Evolutionary conservation across 2,113 vertebrate species (phyloP), one percentile per base, ranked within the genome.

Genomic region (Microcebus tavaratra): DNA sequence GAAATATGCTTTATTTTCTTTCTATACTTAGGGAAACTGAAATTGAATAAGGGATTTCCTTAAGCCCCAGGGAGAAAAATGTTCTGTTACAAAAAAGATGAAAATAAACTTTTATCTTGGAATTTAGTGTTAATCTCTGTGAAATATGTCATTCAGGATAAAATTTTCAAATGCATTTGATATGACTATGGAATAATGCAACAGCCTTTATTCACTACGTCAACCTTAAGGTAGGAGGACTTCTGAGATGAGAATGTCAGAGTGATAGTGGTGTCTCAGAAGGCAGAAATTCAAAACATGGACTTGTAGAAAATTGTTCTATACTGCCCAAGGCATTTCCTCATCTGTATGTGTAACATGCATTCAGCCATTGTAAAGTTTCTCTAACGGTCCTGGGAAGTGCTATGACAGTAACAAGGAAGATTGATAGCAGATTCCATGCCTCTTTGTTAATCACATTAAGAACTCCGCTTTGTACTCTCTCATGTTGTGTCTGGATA

Each of bases 391-490:
- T 59, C 55, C 55, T 75, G 25, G 17, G 9, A 88, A 90, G 29
- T 53, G 21, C 67, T 81, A 45, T 78, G 94, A 79, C n/a, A 84
- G 1, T 94, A 95, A 91, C 50, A 45, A 93, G 93, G 50, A 96
- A 97, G 94, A 88, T 79, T 91, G 84, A 48, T 95, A 73, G 91
- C 68, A 65, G 93, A 92, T 57, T 80, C 83, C 10, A 4, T 11
- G 95, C 59, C 57, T 88, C 76, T 95, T 98, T 98, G 93, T 97
- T 96, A 98, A 84, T 29, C 88, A 31, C 85, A 94, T 95, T 96
- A 97, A 95, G 68, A 88, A 78, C 36, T 34, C 86, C 85, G 68
- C 97, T 86, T 80, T 70, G 82, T 83, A 91, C 92, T 95, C 53
- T 88, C 82, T 89, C 78, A 15, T 75, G 67, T 96, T 97, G 59